phyloP scores from a whole-genome alignment of 2,113 vertebrate genomes.

The Atrichornis clamosus region DNA sequence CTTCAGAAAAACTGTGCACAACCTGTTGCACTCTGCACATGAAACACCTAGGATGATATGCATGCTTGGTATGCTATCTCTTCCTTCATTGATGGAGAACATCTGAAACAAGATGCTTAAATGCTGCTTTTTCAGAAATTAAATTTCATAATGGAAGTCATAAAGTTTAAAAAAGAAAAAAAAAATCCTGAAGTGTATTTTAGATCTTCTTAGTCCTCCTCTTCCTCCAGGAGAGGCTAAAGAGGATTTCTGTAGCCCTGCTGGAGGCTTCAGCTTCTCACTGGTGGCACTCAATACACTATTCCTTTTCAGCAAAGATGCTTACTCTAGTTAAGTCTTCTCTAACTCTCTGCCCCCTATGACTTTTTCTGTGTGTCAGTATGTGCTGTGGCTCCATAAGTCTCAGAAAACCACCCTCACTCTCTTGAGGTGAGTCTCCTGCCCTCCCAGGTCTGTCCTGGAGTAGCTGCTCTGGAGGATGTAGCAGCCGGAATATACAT shows the following conservation, averaged over 20 bases:
- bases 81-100: background rate
- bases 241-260: background rate
- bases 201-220: background rate
- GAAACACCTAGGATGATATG: background rate
- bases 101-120: background rate
- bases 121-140: background rate
- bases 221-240: background rate
- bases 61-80: background rate
- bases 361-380: background rate
- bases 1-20: background rate
- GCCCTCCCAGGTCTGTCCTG: background rate
- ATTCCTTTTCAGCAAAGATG: background rate
- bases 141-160: background rate
- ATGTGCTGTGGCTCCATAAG: background rate
- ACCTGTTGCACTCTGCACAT: background rate
- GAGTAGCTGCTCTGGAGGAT: background rate
- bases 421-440: background rate
- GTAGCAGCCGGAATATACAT: background rate
- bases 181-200: background rate
- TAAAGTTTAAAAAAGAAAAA: background rate
- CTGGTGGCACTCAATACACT: background rate
- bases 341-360: background rate
- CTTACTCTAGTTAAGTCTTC: background rate
- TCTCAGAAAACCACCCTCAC: background rate
- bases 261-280: background rate